Evolutionary conservation across 1,140 invertebrate genomes (phyloP), one percentile per base, ranked within the genome.

Genomic region (Episyrphus balteatus): DNA sequence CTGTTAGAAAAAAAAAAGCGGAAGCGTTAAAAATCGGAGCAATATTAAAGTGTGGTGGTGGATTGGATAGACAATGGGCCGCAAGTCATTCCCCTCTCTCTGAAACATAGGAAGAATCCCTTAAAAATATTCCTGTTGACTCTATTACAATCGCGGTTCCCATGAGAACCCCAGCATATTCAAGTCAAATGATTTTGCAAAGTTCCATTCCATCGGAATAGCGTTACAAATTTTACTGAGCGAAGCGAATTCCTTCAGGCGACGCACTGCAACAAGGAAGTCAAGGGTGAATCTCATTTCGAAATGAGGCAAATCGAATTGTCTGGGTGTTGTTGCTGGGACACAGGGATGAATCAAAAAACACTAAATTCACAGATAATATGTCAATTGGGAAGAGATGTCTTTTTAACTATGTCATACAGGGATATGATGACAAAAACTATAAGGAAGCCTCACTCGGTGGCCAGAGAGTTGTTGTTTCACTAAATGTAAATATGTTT

Each of bases 261-360:
- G 40, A 18, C 21, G 21, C 8, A 26, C 13, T 17, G 15, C 3
- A 13, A 42, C 19, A 42, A 13, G 40, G 21, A 26, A 5, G 21
- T 26, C 21, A 26, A 26, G 21, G 21, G 21, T 26, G 21, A 26
- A 26, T 26, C 21, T 26, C 21, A 26, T 26, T 26, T 26, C 40
- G 40, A 42, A 42, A 42, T 42, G 40, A 42, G 40, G 5, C 40
- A 42, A 13, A 21, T 18, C 40, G 40, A 42, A 42, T 42, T 42
- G 13, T 6, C 5, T 18, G 13, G 36, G 15, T 14, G 36, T 37
- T 37, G 21, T 26, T 26, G 21, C 21, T 26, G 21, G 3, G 3
- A 8, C 21, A 26, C 21, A 26, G 21, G 21, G 21, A 26, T 26
- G 21, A 26, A 26, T 26, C 21, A 26, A 26, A 26, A 26, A 26